Conservation (phyloP, 2,797 vertebrate genomes). For the Limosa lapponica region DNA sequence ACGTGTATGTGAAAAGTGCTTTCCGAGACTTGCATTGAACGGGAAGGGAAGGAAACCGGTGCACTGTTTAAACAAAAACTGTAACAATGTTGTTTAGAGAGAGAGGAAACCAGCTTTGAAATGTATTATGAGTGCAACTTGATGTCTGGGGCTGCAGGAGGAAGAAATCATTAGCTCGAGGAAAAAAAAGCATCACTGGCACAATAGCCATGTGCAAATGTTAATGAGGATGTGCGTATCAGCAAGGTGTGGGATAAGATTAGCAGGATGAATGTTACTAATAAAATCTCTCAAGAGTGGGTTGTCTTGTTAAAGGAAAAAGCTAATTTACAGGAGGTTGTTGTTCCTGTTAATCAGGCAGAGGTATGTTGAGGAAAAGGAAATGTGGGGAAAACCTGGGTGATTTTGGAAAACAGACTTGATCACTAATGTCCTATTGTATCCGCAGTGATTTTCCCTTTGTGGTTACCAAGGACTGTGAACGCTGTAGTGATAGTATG, state of each 20-base stretch:
- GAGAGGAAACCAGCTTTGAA: slow-evolving; percentile 46
- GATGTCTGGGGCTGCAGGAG: background rate
- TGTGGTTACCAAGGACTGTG: background rate
- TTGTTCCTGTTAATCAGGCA: background rate
- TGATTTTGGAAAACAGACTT: background rate
- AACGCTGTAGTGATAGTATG: background rate
- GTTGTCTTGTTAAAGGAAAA: background rate
- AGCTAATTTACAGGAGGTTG: background rate
- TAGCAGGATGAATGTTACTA: slow-evolving; percentile 1
- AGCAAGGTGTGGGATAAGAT: slow-evolving; percentile 64
- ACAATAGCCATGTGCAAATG: slow-evolving; percentile 18
- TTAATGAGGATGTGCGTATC: slow-evolving; percentile 46
- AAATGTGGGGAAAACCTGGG: background rate
- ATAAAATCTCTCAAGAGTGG: slow-evolving; percentile 6
- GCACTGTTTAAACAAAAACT: background rate
- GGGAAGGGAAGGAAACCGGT: slow-evolving; percentile 29
- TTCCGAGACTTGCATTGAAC: background rate
- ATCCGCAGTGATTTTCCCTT: background rate
- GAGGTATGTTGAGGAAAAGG: background rate
- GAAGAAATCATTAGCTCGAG: slow-evolving; percentile 15
- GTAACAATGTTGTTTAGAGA: slow-evolving; percentile 7
- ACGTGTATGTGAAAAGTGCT: background rate
- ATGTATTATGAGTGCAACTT: background rate
- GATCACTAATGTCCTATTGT: background rate
- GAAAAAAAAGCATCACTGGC: background rate